Evolutionary conservation across 2,113 vertebrate species (phyloP).

Genomic region (Notechis scutatus): DNA sequence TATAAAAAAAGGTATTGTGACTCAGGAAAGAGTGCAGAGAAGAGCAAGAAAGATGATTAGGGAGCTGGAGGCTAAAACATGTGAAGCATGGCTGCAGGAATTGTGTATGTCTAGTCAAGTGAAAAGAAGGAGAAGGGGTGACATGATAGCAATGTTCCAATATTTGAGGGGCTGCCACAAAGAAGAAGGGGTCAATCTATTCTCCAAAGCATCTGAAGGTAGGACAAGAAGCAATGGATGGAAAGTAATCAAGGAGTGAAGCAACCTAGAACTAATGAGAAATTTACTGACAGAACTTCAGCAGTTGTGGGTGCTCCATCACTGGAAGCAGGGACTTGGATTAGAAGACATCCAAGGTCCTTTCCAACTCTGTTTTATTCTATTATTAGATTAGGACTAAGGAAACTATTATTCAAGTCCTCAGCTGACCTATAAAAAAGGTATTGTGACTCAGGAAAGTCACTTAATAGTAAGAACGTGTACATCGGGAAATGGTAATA

Average conservation of each 20-base stretch:
- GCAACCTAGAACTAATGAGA: background rate
- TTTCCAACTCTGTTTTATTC: background rate
- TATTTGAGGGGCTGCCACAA: background rate
- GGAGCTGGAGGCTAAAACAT: background rate
- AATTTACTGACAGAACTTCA: background rate
- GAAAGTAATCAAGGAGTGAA: background rate
- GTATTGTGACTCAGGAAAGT: too few species aligned
- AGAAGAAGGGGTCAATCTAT: background rate
- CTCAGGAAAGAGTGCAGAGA: background rate
- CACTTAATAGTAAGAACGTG: background rate
- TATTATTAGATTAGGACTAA: background rate
- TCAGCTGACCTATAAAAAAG: background rate
- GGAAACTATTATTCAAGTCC: background rate
- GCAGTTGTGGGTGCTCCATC: background rate
- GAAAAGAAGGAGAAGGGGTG: background rate
- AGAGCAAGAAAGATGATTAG: background rate
- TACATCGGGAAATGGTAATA: background rate
- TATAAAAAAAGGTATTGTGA: background rate
- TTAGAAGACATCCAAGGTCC: background rate
- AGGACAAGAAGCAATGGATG: background rate
- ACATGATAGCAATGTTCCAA: background rate
- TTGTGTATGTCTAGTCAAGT: background rate
- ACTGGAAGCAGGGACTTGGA: background rate
- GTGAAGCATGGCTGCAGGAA: background rate
- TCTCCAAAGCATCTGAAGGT: background rate